Conservation (phyloP, 1,140 invertebrate species). For the Drosophila mojavensis region DNA sequence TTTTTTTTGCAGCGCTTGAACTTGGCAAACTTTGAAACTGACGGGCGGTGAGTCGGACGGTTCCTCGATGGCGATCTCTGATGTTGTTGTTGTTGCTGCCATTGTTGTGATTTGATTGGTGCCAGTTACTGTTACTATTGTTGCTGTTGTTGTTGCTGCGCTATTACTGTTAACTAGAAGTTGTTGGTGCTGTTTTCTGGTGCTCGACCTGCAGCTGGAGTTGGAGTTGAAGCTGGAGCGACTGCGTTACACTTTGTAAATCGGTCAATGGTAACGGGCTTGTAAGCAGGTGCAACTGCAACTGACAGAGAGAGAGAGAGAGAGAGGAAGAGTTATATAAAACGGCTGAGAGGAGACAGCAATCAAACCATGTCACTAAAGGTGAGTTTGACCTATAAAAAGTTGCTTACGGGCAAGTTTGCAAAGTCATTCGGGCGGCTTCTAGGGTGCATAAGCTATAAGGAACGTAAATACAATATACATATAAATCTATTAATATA, state of each 20-base stretch:
- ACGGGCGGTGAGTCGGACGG: constrained; percentile 8
- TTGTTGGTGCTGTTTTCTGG: constrained; percentile 46
- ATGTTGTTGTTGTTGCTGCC: constrained; percentile 26
- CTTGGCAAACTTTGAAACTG: constrained; percentile 36
- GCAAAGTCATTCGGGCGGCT: constrained; percentile 24
- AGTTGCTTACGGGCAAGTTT: constrained; percentile 1
- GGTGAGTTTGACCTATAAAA: constrained; percentile 71
- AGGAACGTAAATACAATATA: no score
- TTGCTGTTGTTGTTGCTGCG: constrained; percentile 31
- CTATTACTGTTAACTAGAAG: constrained; percentile 53
- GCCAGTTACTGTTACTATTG: constrained; percentile 45
- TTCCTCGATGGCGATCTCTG: constrained; percentile 47
- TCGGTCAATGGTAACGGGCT: constrained; percentile 80
- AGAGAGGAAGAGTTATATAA: constrained; percentile 20
- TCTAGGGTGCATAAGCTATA: not conserved
- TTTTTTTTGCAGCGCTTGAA: constrained; percentile 55
- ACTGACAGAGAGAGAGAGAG: constrained; percentile 12
- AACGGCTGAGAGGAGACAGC: constrained; percentile 17
- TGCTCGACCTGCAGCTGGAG: constrained; percentile 2
- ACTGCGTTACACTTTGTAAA: constrained; percentile 72
- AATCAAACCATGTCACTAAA: constrained; percentile 70
- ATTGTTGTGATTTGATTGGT: constrained; percentile 32
- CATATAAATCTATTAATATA: no score
- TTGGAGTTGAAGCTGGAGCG: constrained; percentile 32
- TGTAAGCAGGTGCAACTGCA: constrained; percentile 74